Percentiles rank a stretch among this genome's conserved stretches.
phyloP scores from a whole-genome alignment of 2,113 vertebrate species.

The Pantherophis guttatus region DNA sequence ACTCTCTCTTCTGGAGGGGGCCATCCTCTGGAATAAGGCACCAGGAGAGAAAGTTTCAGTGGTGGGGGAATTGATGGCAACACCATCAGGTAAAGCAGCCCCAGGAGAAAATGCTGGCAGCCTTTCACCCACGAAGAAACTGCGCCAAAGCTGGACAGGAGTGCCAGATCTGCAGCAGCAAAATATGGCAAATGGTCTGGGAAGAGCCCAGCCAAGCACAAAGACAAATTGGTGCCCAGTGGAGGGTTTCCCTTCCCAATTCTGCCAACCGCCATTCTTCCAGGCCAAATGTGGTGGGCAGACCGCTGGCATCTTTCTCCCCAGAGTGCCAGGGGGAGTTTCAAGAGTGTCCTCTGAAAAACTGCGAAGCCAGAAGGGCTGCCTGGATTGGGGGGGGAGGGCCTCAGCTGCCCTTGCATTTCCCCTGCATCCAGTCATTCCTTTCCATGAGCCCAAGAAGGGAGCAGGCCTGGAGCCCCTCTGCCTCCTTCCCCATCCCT shows the following conservation, averaged over 20 bases:
- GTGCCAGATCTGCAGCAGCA: neutral
- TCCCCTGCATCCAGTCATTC: neutral
- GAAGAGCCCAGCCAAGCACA: neutral
- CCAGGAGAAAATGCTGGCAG: neutral
- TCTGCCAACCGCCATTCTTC: conserved; percentile 78
- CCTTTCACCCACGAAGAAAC: neutral
- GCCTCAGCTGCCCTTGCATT: conserved; percentile 7
- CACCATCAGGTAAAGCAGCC: neutral
- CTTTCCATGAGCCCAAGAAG: neutral
- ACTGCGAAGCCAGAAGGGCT: conserved; percentile 66
- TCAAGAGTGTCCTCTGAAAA: conserved; percentile 82
- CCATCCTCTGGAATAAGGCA: neutral
- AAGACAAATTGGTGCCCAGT: conserved; percentile 49
- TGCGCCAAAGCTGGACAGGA: neutral
- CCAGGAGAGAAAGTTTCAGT: neutral
- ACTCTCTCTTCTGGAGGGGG: neutral
- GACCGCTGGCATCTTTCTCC: conserved; percentile 79
- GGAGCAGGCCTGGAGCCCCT: neutral
- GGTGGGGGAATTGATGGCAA: neutral
- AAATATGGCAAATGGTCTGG: neutral
- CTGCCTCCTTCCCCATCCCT: neutral
- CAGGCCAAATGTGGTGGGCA: conserved; percentile 84
- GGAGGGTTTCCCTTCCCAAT: conserved; percentile 8
- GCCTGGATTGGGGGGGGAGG: neutral
- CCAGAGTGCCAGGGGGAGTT: conserved; percentile 68